Percentiles rank a stretch among this genome's conserved stretches.
phyloP scores from a whole-genome alignment of 35 echinoderm and acorn worm species.

The Stichopus chloronotus region DNA sequence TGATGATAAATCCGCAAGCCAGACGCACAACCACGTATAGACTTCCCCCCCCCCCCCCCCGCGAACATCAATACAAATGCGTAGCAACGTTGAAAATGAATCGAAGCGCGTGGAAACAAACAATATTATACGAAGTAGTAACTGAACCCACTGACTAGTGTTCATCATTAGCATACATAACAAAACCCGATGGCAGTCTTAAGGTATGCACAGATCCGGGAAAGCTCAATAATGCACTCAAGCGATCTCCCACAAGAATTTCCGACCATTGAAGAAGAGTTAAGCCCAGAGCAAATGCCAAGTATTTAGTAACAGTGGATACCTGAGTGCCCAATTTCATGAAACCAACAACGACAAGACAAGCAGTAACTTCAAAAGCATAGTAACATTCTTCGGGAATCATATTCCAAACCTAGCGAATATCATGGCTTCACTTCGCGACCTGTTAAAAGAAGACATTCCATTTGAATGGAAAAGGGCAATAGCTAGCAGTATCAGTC shows the following conservation, averaged over 20 bases:
- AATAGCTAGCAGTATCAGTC: neutral
- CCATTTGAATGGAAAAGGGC: neutral
- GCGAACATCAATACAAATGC: neutral
- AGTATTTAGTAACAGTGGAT: conserved; percentile 22
- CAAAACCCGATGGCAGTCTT: conserved; percentile 39
- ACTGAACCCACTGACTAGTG: conserved; percentile 56
- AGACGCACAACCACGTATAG: too few relatives aligned
- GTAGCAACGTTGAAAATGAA: conserved; percentile 3
- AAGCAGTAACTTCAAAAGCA: neutral
- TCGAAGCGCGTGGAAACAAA: conserved; percentile 30
- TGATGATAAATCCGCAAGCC: conserved; percentile 8
- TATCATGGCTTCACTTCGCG: neutral
- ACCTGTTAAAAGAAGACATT: neutral
- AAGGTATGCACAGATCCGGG: conserved; percentile 65
- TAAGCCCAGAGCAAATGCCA: conserved; percentile 6
- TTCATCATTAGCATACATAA: conserved; percentile 19
- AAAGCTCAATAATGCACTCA: conserved; percentile 58
- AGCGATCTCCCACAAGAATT: conserved; percentile 53
- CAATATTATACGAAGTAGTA: neutral
- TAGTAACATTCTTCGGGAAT: neutral
- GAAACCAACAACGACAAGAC: neutral
- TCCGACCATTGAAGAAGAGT: conserved; percentile 50
- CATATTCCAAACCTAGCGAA: conserved; percentile 3
- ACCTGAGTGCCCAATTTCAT: conserved; percentile 12
- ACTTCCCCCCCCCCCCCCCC: too few relatives aligned